Conservation (phyloP, 2,113 vertebrate species). For the Pithys albifrons region DNA sequence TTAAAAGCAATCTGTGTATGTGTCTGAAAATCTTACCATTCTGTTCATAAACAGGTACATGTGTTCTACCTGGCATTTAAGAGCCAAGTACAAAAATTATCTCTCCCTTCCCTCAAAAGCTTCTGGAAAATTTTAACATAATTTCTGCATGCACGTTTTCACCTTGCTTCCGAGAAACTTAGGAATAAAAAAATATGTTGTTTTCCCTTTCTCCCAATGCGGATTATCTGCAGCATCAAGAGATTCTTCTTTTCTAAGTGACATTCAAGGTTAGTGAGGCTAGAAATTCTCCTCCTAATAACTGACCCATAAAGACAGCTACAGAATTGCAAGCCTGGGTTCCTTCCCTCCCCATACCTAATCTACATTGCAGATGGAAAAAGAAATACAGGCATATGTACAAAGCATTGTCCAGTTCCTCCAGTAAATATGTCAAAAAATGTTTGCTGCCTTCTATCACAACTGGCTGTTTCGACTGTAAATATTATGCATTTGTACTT, state of each 20-base stretch:
- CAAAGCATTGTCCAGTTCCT: not conserved
- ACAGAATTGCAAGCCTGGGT: not conserved
- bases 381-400: not conserved
- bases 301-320: slow-evolving; percentile 15
- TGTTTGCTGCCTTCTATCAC: not conserved
- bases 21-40: not conserved
- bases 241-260: not conserved
- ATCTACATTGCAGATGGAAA: not conserved
- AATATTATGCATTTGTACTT: not conserved
- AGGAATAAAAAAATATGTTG: not conserved
- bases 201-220: not conserved
- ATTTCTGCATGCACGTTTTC: not conserved
- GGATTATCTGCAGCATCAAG: not conserved
- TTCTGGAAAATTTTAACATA: not conserved
- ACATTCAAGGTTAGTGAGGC: not conserved
- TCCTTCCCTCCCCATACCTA: not conserved
- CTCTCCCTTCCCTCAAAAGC: not conserved
- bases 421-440: slow-evolving; percentile 10
- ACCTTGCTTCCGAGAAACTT: slow-evolving; percentile 23
- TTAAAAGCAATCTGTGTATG: not conserved
- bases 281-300: slow-evolving; percentile 10
- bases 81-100: not conserved
- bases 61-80: not conserved
- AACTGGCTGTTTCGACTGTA: not conserved
- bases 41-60: not conserved